Evolutionary conservation across 2,797 vertebrate species (phyloP), one percentile per base, ranked within the genome.

Genomic region (Aeoliscus strigatus): DNA sequence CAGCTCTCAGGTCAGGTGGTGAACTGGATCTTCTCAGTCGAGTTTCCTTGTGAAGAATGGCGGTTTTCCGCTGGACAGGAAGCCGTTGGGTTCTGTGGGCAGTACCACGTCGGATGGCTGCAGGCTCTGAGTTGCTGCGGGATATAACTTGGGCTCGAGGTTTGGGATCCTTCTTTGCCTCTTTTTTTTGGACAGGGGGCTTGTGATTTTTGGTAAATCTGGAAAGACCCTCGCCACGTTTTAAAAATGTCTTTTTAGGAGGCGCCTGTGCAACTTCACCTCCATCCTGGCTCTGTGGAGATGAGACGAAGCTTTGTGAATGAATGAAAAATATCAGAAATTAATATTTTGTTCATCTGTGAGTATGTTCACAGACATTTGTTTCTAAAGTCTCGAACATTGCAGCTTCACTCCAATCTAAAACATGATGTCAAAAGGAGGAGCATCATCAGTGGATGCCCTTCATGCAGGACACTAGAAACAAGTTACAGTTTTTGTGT

Each of bases 231-330:
- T 94, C 86, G 14, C 96, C 91, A 62, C 90, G 86, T 73, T 87
- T 95, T 60, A 98, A 84, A 60, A 97, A 99, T 4, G 91, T 80
- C 26, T 82, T 88, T 74, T 92, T 97, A 25, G 81, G 74, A 42
- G 35, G 64, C 0, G 40, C 53, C 13, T 28, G 65, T 1, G 16
- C 42, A 2, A 44, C 37, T 17, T 60, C 54, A n/a, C 32, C 18
- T 38, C 42, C 54, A 9, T 57, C 41, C 35, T 27, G 46, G 15
- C 34, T 54, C 84, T 87, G 64, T 31, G 6, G 2, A 27, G 3
- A 3, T 45, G 2, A 12, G 39, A 25, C 24, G 2, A 7, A 21
- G 18, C n/a, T n/a, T 8, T 9, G 24, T 25, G 24, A 25, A 25
- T 25, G 24, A 25, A 25, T n/a, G n/a, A n/a, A n/a, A n/a, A n/a